A percentile compares a stretch with the other conserved stretches of the same genome.
These are phyloP conservation scores for Syritta pipiens DNA, from an alignment of 2,888 invertebrate genomes.

Conservation along the genomic window DNA sequence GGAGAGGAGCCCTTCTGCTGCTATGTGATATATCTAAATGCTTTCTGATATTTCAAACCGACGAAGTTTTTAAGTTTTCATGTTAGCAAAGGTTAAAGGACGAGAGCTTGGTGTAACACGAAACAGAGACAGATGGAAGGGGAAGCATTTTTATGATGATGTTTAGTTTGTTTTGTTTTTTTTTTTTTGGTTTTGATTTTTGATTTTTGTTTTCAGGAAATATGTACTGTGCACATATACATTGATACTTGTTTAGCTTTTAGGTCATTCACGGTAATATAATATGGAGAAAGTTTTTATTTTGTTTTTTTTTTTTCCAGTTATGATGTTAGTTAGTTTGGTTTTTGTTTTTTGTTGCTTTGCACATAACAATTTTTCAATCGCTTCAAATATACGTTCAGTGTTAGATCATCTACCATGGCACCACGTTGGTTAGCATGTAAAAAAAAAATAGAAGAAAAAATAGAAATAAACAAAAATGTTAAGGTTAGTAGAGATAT, in stretches of 20 bases:
- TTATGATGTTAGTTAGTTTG: slow-evolving; percentile 64
- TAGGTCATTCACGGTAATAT: slow-evolving; percentile 25
- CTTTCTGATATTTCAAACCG: slow-evolving; percentile 5
- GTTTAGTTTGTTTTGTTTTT: background rate
- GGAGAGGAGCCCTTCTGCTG: no score
- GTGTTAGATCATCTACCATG: slow-evolving; percentile 74
- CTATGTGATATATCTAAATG: slow-evolving; percentile 38
- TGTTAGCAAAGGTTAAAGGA: slow-evolving; percentile 66
- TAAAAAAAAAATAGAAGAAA: slow-evolving; percentile 72
- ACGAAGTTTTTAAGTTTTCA: slow-evolving; percentile 50
- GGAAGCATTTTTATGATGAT: slow-evolving; percentile 48
- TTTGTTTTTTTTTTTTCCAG: slow-evolving; percentile 30
- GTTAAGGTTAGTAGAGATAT: slow-evolving; percentile 72
- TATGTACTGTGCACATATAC: slow-evolving; percentile 58
- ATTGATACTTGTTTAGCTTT: slow-evolving; percentile 33
- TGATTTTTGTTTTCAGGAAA: slow-evolving; percentile 5
- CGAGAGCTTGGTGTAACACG: slow-evolving; percentile 71
- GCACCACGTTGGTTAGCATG: slow-evolving; percentile 75
- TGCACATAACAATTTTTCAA: slow-evolving; percentile 64
- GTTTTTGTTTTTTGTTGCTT: slow-evolving; percentile 51
- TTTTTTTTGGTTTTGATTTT: slow-evolving; percentile 4
- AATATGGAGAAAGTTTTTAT: slow-evolving; percentile 32
- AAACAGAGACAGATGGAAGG: slow-evolving; percentile 55
- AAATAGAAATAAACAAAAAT: slow-evolving; percentile 73
- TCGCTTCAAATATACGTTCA: slow-evolving; percentile 67